These are phyloP conservation scores for Trichonephila inaurata DNA, from an alignment of 1,140 invertebrate genomes.

Conservation along the genomic window DNA sequence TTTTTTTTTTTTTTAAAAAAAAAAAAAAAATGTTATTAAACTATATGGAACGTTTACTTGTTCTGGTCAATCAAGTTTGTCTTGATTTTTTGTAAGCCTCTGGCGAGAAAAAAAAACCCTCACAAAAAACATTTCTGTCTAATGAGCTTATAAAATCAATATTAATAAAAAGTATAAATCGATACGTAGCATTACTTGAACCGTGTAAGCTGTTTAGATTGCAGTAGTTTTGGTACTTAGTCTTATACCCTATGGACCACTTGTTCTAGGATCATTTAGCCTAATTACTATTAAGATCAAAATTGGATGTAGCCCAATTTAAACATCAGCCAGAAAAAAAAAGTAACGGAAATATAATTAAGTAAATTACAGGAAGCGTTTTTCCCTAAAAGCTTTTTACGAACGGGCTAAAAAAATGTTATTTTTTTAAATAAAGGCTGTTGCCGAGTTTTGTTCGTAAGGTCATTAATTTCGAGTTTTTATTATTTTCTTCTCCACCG, in stretches of 20 bases:
- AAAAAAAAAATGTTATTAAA: conserved; percentile 73
- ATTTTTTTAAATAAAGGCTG: conserved; percentile 76
- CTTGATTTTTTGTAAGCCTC: conserved; percentile 49
- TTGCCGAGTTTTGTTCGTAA: conserved; percentile 76
- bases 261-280: conserved; percentile 76
- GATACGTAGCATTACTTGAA: conserved; percentile 57
- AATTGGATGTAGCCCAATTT: conserved; percentile 77
- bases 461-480: conserved; percentile 75
- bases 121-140: conserved; percentile 67
- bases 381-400: conserved; percentile 76
- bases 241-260: conserved; percentile 74
- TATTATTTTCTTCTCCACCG: conserved; percentile 73
- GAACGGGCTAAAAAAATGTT: conserved; percentile 55
- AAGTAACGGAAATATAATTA: conserved; percentile 75
- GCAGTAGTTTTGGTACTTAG: conserved; percentile 71
- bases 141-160: conserved; percentile 76
- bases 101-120: conserved; percentile 32
- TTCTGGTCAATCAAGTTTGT: conserved; percentile 77
- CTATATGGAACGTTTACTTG: conserved; percentile 72
- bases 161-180: conserved; percentile 76
- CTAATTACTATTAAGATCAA: conserved; percentile 77
- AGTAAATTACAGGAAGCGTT: conserved; percentile 77
- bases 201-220: conserved; percentile 76
- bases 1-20: too few species aligned
- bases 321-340: conserved; percentile 72